Conservation (phyloP, 2,888 invertebrate species). For the Spodoptera picta region DNA sequence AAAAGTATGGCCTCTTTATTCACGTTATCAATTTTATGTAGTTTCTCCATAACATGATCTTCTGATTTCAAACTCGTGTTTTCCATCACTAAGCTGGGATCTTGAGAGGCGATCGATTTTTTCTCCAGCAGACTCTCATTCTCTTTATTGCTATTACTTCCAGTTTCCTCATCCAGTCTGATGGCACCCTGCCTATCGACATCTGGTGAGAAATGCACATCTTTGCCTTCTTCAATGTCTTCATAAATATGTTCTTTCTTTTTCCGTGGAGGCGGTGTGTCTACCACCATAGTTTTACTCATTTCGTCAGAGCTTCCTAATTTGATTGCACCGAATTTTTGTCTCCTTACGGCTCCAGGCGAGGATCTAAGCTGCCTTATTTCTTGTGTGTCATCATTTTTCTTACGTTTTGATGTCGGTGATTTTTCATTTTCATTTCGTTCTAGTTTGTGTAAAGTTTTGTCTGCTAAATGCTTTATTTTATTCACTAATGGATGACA, state of each 20-base stretch:
- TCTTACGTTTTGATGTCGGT: constrained; percentile 79
- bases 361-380: constrained; percentile 89
- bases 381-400: constrained; percentile 88
- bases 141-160: constrained; percentile 77
- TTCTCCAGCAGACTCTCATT: constrained; percentile 82
- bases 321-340: constrained; percentile 85
- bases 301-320: constrained; percentile 85
- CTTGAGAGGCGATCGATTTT: constrained; percentile 83
- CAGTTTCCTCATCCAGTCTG: constrained; percentile 67
- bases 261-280: constrained; percentile 83
- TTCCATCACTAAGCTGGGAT: constrained; percentile 83
- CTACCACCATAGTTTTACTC: constrained; percentile 82
- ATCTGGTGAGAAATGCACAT: constrained; percentile 84
- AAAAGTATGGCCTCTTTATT: constrained; percentile 77
- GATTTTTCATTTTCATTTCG: constrained; percentile 80
- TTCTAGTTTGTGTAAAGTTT: constrained; percentile 87
- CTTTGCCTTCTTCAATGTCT: constrained; percentile 87
- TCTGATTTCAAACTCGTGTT: constrained; percentile 74
- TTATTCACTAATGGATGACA: constrained; percentile 91
- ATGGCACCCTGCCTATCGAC: constrained; percentile 67
- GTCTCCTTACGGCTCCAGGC: constrained; percentile 89
- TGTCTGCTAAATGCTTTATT: constrained; percentile 90
- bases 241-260: constrained; percentile 90
- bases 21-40: constrained; percentile 74
- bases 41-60: constrained; percentile 83